Base-by-base conservation (phyloP, 92 coral and sea anemone genomes). In the Chrysogorgia sp. region DNA sequence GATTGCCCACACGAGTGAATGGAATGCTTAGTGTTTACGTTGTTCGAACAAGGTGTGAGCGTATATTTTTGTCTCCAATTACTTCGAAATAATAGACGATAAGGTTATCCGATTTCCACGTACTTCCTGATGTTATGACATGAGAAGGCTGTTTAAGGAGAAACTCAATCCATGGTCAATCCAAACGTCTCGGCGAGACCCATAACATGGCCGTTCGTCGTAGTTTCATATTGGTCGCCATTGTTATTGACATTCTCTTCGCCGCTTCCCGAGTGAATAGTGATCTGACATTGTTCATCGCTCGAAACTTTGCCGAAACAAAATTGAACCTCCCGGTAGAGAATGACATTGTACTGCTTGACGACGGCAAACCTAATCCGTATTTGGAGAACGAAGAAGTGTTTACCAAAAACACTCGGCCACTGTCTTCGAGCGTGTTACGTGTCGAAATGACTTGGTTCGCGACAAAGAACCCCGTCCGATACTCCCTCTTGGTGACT, bases 21-120 rank as follows among this genome's bases (percentile, higher is more conserved):
- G 79, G 79, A 72, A 72, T 72, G 64, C 55, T 37, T 25, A 57
- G 79, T 72, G 79, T 72, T 72, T 72, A 72, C 79, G 79, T 72
- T 53, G 79, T 72, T 19, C 41, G 31, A 48, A 43, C 48, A 72
- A 72, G 79, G 79, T 72, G 79, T 72, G 79, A 72, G 13, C 48
- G 48, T 50, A 21, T 52, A 20, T 52, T 57, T 57, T 57, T 14
- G 63, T 30, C 63, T 57, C 63, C 9, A 57, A 7, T 14, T 23
- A 31, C 10, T 3, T 6, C 63, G 53, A 47, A 47, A 47, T 47
- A 57, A 57, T 57, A 57, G 63, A 30, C 63, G 23, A 31, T 2
- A 3, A 23, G 63, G 63, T 23, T 57, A 57, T 57, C 63, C 31
- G 63, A 57, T 57, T 57, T 57, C 63, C 31, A 45, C 63, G 2